A percentile compares a stretch with the other conserved stretches of the same genome.
These are phyloP conservation scores for Lagenorhynchus albirostris DNA, from an alignment of 2,113 vertebrate genomes.

Conservation along the genomic window DNA sequence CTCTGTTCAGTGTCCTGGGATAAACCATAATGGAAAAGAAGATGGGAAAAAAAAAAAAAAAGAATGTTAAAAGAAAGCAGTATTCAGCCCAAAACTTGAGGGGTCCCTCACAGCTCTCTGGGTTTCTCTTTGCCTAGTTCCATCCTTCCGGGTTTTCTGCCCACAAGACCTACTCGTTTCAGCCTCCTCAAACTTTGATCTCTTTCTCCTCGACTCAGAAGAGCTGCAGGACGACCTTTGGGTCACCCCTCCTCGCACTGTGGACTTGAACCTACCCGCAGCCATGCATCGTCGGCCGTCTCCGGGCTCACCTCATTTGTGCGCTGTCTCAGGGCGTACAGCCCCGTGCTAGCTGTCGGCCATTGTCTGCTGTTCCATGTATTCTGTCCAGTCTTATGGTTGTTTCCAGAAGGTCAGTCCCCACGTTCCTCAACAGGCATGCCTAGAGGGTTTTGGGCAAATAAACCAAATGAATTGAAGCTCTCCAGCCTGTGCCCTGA, in stretches of 20 bases:
- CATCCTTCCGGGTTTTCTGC: not conserved
- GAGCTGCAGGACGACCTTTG: not conserved
- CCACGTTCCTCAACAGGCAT: not conserved
- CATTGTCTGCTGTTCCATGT: not conserved
- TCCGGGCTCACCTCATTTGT: not conserved
- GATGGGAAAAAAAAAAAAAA: no score
- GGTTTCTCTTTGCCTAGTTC: not conserved
- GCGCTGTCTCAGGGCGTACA: not conserved
- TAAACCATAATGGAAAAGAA: no score
- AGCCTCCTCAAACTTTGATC: not conserved
- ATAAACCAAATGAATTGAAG: not conserved
- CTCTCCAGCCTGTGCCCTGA: not conserved
- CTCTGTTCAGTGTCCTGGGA: no score
- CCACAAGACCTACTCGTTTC: not conserved
- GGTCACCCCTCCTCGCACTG: rapidly evolving
- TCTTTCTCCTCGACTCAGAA: not conserved
- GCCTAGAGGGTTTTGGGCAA: not conserved
- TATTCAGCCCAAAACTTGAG: no score
- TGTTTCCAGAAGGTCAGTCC: not conserved
- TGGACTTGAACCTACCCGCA: not conserved
- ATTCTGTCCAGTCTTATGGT: not conserved
- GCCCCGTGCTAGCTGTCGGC: not conserved
- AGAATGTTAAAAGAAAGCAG: not conserved
- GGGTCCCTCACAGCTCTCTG: not conserved
- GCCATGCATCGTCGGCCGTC: rapidly evolving